Evolutionary conservation across 2,797 vertebrate species (phyloP).

Genomic region (Tenualosa thibaudeaui): DNA sequence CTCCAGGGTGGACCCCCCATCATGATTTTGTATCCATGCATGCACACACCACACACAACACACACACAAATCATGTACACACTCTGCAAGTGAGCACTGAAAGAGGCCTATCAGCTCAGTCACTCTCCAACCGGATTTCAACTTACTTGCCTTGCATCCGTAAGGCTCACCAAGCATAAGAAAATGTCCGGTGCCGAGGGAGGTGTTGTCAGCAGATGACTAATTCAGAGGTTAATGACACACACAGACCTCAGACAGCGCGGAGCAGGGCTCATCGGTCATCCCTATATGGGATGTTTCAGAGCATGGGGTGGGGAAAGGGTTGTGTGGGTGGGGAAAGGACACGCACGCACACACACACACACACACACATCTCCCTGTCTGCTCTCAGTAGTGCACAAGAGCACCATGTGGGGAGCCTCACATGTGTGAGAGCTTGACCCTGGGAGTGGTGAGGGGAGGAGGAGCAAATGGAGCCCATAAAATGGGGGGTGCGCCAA

Average conservation of each 20-base stretch:
- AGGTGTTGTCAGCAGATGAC: not conserved
- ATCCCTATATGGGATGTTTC: not conserved
- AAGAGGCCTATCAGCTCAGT: not conserved
- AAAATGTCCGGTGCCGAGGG: not conserved
- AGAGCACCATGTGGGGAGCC: not conserved
- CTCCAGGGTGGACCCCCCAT: too few species aligned
- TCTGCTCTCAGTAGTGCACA: not conserved
- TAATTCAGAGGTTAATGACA: not conserved
- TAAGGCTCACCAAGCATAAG: not conserved
- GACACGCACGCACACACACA: not conserved
- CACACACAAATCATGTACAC: not conserved
- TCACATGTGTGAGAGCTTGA: conserved; percentile 23
- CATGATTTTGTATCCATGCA: not conserved
- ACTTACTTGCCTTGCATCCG: not conserved
- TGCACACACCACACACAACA: not conserved
- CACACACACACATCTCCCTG: not conserved
- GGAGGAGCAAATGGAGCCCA: not conserved
- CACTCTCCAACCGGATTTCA: not conserved
- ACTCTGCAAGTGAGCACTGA: not conserved
- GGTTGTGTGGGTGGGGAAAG: not conserved
- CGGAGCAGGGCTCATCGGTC: not conserved
- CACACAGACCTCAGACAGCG: not conserved
- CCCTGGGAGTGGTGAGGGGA: not conserved
- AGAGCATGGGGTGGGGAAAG: not conserved
- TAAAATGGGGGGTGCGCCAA: not conserved